A percentile compares a stretch with the other conserved stretches of the same genome.
These are phyloP conservation scores for Bradypodion pumilum DNA, from an alignment of 2,797 vertebrate species.

Conservation along the genomic window DNA sequence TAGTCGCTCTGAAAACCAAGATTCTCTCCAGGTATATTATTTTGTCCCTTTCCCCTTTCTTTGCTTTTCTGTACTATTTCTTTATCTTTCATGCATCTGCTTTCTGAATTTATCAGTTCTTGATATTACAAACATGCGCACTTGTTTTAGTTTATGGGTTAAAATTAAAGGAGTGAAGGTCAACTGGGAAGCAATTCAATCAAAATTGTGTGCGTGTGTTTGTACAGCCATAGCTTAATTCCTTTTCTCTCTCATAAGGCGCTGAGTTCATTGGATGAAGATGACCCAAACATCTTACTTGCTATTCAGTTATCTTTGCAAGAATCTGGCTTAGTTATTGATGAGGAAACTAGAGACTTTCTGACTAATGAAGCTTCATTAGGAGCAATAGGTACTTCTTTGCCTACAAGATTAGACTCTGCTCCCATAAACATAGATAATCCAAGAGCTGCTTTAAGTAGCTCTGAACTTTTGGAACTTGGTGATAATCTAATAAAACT, in stretches of 20 bases:
- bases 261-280: slow-evolving; percentile 94
- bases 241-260: slow-evolving; percentile 74
- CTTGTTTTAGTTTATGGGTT: too few species aligned
- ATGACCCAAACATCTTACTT: slow-evolving; percentile 97
- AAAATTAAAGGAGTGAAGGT: too few species aligned
- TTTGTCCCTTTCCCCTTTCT: slow-evolving; percentile 52
- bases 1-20: slow-evolving; percentile 81
- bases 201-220: not conserved
- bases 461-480: slow-evolving; percentile 92
- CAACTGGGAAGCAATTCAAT: not conserved
- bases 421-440: slow-evolving; percentile 79
- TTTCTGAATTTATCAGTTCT: slow-evolving; percentile 36
- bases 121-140: not conserved
- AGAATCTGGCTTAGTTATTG: slow-evolving; percentile 86
- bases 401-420: slow-evolving; percentile 90
- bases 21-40: slow-evolving; percentile 79
- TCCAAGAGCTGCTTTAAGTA: slow-evolving; percentile 87
- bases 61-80: slow-evolving; percentile 53
- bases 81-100: slow-evolving; percentile 36
- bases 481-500: slow-evolving; percentile 87
- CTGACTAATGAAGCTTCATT: slow-evolving; percentile 87
- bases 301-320: slow-evolving; percentile 98
- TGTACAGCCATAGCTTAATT: slow-evolving; percentile 7
- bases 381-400: slow-evolving; percentile 93
- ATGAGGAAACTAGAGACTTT: slow-evolving; percentile 83